A percentile compares a stretch with the other conserved stretches of the same genome.
phyloP scores from a whole-genome alignment of 2,888 invertebrate genomes.

The Callyntrura guangdongensis region DNA sequence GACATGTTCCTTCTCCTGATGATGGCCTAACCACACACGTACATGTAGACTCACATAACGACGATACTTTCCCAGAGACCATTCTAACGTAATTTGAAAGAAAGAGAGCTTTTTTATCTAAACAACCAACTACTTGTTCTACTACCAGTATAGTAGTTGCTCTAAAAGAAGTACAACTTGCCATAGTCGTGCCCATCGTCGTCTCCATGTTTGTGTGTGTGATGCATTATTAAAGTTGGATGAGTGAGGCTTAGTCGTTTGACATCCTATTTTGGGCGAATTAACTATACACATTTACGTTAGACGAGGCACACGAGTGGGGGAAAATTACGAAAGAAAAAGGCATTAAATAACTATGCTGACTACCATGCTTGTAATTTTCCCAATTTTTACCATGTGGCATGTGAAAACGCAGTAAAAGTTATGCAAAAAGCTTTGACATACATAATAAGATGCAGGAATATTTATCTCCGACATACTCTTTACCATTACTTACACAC shows the following conservation, averaged over 20 bases:
- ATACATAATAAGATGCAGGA: neutral
- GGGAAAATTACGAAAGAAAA: slow-evolving; percentile 1
- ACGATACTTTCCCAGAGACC: neutral
- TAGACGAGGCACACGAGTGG: neutral
- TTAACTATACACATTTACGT: slow-evolving; percentile 36
- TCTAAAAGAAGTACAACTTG: neutral
- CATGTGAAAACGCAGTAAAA: slow-evolving; percentile 23
- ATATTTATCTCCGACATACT: neutral
- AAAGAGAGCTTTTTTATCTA: slow-evolving; percentile 46
- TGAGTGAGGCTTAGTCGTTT: slow-evolving; percentile 66
- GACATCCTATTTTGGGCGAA: slow-evolving; percentile 70
- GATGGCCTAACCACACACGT: slow-evolving; percentile 27
- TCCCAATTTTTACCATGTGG: slow-evolving; percentile 17
- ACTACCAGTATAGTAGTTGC: neutral
- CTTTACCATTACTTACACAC: neutral
- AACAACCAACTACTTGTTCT: slow-evolving; percentile 12
- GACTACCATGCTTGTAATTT: neutral
- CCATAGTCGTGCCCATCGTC: neutral
- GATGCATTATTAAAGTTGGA: slow-evolving; percentile 70
- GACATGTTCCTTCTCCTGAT: slow-evolving; percentile 6
- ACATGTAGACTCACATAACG: neutral
- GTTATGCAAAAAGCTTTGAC: slow-evolving; percentile 13
- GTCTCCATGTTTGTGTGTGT: neutral
- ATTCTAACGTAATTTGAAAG: slow-evolving; percentile 50
- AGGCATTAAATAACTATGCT: slow-evolving; percentile 45